phyloP scores from a whole-genome alignment of 2,113 vertebrate species.

The Drymodes brunneopygia region DNA sequence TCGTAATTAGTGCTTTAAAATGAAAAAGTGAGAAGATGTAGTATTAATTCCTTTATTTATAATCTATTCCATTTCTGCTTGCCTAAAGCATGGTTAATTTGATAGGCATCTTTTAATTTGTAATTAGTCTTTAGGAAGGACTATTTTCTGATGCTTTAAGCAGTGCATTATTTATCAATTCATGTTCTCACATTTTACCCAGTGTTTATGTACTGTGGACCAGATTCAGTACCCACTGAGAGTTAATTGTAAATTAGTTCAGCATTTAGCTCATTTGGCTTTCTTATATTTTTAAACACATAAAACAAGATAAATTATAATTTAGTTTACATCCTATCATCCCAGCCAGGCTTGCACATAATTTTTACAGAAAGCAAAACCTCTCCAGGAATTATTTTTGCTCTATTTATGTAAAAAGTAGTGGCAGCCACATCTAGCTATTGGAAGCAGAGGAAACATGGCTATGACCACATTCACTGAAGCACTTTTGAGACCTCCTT shows the following conservation, averaged over 20 bases:
- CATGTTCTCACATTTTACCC: background rate
- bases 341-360: background rate
- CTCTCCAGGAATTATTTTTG: background rate
- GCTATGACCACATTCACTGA: background rate
- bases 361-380: background rate
- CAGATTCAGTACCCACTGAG: background rate
- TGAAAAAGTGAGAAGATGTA: background rate
- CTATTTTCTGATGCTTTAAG: slow-evolving; percentile 2
- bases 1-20: slow-evolving; percentile 7
- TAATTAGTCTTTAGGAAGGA: slow-evolving; percentile 6
- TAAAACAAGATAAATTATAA: background rate
- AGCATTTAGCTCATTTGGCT: background rate
- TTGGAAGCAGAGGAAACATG: background rate
- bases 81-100: background rate
- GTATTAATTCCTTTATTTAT: background rate
- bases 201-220: background rate
- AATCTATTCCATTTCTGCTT: background rate
- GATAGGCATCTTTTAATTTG: slow-evolving; percentile 31
- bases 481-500: background rate
- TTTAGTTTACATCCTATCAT: background rate
- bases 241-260: background rate
- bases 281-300: background rate
- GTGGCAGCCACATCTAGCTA: background rate
- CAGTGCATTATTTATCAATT: background rate
- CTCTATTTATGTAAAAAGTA: background rate